Percentiles rank a stretch among this genome's conserved stretches.
These are phyloP conservation scores for Hydropsyche betteni DNA, from an alignment of 2,888 invertebrate genomes.

Conservation along the genomic window DNA sequence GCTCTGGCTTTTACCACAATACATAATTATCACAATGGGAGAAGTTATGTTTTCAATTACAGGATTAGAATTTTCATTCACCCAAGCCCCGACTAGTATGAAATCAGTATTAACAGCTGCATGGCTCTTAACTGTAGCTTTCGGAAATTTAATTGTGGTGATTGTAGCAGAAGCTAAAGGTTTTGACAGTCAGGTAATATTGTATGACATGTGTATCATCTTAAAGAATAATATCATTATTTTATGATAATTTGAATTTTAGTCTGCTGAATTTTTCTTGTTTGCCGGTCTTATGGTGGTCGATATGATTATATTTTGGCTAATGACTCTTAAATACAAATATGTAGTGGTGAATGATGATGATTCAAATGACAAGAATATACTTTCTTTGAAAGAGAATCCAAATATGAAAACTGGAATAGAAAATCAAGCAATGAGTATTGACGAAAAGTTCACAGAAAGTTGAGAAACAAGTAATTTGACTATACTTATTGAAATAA, in stretches of 20 bases:
- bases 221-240: not conserved
- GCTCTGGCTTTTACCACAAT: conserved; percentile 90
- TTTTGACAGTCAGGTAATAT: conserved; percentile 77
- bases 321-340: conserved; percentile 82
- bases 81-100: conserved; percentile 92
- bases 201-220: not conserved
- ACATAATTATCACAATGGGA: conserved; percentile 88
- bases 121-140: conserved; percentile 91
- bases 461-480: not conserved
- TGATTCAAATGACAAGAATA: conserved; percentile 55
- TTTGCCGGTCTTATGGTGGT: conserved; percentile 86
- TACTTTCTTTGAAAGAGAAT: conserved; percentile 58
- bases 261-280: conserved; percentile 88
- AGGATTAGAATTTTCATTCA: conserved; percentile 94
- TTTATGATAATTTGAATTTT: conserved; percentile 56
- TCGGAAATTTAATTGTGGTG: conserved; percentile 94
- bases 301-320: conserved; percentile 83
- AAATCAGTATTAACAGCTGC: conserved; percentile 92
- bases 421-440: conserved; percentile 42
- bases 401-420: conserved; percentile 38
- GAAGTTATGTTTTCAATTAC: conserved; percentile 98
- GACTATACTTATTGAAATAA: no score
- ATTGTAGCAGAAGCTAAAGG: conserved; percentile 82
- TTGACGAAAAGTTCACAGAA: conserved; percentile 15
- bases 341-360: conserved; percentile 66